Conservation (phyloP, 64 coral and sea anemone species). For the Platygyra sinensis region DNA sequence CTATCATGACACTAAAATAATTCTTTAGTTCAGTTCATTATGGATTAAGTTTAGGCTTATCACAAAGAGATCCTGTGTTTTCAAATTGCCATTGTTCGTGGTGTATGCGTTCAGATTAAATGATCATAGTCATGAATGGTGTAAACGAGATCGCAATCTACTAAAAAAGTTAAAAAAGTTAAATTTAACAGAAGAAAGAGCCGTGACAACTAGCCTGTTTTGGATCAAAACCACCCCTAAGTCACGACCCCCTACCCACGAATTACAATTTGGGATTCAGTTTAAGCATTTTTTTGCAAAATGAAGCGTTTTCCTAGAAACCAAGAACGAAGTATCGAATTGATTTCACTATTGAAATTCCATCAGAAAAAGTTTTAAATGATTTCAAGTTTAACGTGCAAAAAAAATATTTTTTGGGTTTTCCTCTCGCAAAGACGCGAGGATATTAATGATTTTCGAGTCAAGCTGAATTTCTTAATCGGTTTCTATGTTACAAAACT, state of each 20-base stretch:
- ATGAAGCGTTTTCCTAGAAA: slow-evolving; percentile 42
- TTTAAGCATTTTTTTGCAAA: slow-evolving; percentile 19
- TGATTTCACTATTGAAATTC: neutral
- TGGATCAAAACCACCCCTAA: neutral
- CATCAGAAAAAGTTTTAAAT: neutral
- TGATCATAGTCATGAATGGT: too few relatives aligned
- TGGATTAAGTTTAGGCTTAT: neutral
- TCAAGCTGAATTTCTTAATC: slow-evolving; percentile 8
- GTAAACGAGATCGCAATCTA: neutral
- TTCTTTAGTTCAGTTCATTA: too few relatives aligned
- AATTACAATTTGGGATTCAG: neutral
- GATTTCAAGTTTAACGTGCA: neutral
- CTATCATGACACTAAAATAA: too few relatives aligned
- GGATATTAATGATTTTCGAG: slow-evolving; percentile 3
- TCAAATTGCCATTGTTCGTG: neutral
- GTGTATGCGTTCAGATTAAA: neutral
- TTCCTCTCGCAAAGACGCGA: neutral
- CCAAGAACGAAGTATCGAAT: neutral
- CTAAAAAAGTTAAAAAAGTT: too few relatives aligned
- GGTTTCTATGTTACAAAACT: slow-evolving; percentile 35
- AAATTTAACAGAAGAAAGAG: neutral
- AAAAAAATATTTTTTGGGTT: neutral
- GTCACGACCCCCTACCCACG: neutral
- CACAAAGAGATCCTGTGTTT: neutral
- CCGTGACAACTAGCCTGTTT: too few relatives aligned